A percentile compares a stretch with the other conserved stretches of the same genome.
These are phyloP conservation scores for Siniperca undulata DNA, from an alignment of 2,797 vertebrate genomes.

Conservation along the genomic window DNA sequence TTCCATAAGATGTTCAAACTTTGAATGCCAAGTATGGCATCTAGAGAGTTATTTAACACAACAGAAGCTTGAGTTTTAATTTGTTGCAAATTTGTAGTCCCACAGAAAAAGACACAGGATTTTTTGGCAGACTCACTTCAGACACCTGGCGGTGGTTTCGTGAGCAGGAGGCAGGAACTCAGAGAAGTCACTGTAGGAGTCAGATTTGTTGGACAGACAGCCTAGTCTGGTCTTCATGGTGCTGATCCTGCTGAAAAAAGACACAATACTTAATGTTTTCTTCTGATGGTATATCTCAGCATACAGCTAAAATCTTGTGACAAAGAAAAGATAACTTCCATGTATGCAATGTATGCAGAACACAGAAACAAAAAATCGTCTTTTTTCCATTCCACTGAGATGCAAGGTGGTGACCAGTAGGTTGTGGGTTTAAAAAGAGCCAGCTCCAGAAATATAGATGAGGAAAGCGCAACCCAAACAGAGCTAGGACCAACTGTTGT, in stretches of 20 bases:
- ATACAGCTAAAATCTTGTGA: not conserved
- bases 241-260: conserved; percentile 84
- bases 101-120: not conserved
- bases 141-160: conserved; percentile 81
- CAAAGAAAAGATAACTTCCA: not conserved
- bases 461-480: not conserved
- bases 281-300: not conserved
- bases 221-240: conserved; percentile 97
- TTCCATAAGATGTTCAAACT: not conserved
- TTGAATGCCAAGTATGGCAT: not conserved
- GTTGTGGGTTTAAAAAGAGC: not conserved
- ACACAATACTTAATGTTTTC: not conserved
- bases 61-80: conserved; percentile 12
- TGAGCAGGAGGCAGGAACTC: conserved; percentile 90
- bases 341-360: not conserved
- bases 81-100: not conserved
- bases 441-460: not conserved
- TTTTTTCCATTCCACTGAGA: not conserved
- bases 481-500: not conserved
- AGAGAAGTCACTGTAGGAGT: conserved; percentile 96
- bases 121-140: conserved; percentile 81
- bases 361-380: not conserved
- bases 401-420: not conserved
- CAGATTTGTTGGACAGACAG: conserved; percentile 97
- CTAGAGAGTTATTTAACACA: conserved; percentile 5